phyloP scores from a whole-genome alignment of 1,140 invertebrate genomes.

The Hycleus phaleratus region DNA sequence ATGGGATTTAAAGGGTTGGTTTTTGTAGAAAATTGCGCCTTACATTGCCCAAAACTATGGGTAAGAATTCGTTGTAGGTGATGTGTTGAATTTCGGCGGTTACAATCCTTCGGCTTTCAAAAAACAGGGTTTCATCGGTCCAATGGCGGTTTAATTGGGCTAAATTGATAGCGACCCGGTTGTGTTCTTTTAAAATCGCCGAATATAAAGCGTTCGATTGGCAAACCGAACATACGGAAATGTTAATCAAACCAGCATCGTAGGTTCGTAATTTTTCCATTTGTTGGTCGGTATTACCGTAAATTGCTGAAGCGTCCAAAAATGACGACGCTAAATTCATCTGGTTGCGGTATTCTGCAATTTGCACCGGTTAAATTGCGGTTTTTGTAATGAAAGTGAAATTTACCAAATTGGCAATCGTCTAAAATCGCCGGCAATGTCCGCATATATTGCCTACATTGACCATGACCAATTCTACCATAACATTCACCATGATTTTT shows the following conservation, averaged over 20 bases:
- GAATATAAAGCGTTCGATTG: conserved; percentile 50
- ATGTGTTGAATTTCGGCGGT: conserved; percentile 78
- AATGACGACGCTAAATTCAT: conserved; percentile 84
- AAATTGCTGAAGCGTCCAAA: conserved; percentile 78
- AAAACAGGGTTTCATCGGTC: conserved; percentile 73
- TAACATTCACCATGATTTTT: conserved; percentile 49
- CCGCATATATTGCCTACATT: conserved; percentile 66
- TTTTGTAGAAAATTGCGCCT: conserved; percentile 12
- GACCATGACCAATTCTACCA: conserved; percentile 39
- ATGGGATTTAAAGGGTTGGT: too few species aligned
- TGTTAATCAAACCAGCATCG: conserved; percentile 60
- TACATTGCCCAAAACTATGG: conserved; percentile 65
- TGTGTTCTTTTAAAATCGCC: conserved; percentile 70
- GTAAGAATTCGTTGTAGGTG: conserved; percentile 78
- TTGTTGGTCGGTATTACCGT: conserved; percentile 66
- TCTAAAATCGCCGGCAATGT: conserved; percentile 59
- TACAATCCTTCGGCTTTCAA: conserved; percentile 70
- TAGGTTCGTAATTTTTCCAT: conserved; percentile 64
- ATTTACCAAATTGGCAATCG: conserved; percentile 55
- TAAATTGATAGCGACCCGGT: conserved; percentile 68
- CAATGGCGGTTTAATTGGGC: conserved; percentile 72
- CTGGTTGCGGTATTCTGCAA: conserved; percentile 62
- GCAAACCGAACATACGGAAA: conserved; percentile 53
- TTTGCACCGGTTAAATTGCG: background rate
- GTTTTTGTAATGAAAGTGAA: background rate